Base-by-base conservation (phyloP, 2,797 vertebrate species). In the Galaxias olidus region DNA sequence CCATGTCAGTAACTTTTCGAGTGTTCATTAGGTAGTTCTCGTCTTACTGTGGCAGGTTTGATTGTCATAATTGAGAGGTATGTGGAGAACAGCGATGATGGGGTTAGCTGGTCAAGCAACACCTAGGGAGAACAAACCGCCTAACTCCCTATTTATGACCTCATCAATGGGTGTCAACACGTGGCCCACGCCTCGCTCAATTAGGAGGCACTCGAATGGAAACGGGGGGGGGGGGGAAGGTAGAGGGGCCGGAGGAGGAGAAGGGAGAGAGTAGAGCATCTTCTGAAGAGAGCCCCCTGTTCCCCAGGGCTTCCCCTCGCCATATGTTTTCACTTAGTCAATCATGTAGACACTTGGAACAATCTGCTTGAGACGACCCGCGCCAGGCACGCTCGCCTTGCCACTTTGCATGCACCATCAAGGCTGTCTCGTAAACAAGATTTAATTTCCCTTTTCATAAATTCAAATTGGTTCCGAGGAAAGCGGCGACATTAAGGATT, bases 291-390 rank as follows among this genome's bases (percentile, higher is more conserved):
- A 72, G 68, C 52, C 42, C 66, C 70, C 51, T n/a, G 69, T 66
- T 86, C 87, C 74, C 84, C 46, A 0, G 72, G 66, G 84, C 68
- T 4, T 40, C 51, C 68, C 71, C 55, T 52, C 18, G 57, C 86
- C 85, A 82, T 88, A 87, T 90, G 88, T 83, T 88, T 87, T 77
- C 86, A 89, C 85, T 91, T 87, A 89, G 84, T 81, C 87, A 84
- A 86, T 86, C 86, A 76, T 89, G 84, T 90, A 76, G 60, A 84
- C 82, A 78, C 73, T 79, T 76, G 76, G 66, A 77, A 80, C 84
- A 87, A 83, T 79, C 83, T 80, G 80, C 80, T 54, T 65, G 18
- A 42, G 73, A 69, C 63, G 79, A 84, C 76, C 80, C 47, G 14
- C 51, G 59, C 43, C 51, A 76, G 74, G 72, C 50, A 43, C 47